Evolutionary conservation across 2,888 invertebrate genomes (phyloP).

Genomic region (Aphidoletes aphidimyza): DNA sequence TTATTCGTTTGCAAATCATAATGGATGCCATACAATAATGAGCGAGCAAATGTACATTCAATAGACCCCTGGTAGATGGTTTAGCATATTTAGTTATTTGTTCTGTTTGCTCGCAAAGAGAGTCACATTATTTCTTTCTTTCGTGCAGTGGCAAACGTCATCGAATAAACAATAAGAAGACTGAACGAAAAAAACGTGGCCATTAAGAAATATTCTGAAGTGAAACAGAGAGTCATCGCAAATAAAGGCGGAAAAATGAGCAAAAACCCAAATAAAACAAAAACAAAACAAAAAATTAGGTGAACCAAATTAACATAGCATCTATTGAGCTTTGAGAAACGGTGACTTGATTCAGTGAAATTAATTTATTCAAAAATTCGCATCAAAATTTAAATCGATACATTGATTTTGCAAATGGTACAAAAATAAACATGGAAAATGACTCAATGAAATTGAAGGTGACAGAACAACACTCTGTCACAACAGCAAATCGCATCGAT

Average conservation of each 20-base stretch:
- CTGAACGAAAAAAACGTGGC: too few relatives aligned
- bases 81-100: background rate
- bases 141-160: too few relatives aligned
- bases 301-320: too few relatives aligned
- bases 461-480: too few relatives aligned
- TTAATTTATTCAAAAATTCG: background rate
- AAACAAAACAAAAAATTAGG: too few relatives aligned
- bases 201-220: too few relatives aligned
- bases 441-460: background rate
- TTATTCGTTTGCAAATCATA: background rate
- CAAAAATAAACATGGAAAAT: background rate
- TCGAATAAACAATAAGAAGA: too few relatives aligned
- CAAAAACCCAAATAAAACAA: too few relatives aligned
- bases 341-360: background rate
- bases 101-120: background rate
- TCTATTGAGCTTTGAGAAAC: too few relatives aligned
- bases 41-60: background rate
- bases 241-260: too few relatives aligned
- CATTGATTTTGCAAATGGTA: background rate
- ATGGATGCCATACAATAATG: constrained; percentile 5
- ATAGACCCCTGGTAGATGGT: background rate
- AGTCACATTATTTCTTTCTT: background rate
- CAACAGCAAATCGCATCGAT: background rate
- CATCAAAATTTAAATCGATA: background rate
- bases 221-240: too few relatives aligned